phyloP scores from a whole-genome alignment of 2,888 invertebrate genomes.

The Pedicia rivosa region DNA sequence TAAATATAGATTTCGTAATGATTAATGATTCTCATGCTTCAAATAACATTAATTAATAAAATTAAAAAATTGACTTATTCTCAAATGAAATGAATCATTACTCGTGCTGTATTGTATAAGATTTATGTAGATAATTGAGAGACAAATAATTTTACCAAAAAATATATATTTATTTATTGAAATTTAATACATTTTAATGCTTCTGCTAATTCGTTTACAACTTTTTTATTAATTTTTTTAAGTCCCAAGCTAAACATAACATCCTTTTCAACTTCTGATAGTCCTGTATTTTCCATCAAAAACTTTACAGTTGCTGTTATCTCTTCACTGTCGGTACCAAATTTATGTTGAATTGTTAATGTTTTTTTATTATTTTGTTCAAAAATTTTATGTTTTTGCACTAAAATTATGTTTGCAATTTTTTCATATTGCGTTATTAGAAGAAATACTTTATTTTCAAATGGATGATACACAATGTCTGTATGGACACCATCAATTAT shows the following conservation, averaged over 20 bases:
- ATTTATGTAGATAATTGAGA: too few relatives aligned
- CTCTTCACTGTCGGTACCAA: background rate
- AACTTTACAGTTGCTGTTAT: background rate
- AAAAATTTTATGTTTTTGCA: background rate
- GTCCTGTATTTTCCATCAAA: background rate
- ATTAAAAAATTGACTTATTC: too few relatives aligned
- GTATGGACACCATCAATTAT: background rate
- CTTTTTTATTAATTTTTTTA: conserved; percentile 2
- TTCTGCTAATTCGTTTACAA: background rate
- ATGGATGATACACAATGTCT: background rate
- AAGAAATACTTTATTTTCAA: conserved; percentile 1
- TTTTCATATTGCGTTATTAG: conserved; percentile 4
- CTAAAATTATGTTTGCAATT: background rate
- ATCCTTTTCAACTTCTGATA: background rate
- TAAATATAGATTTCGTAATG: too few relatives aligned
- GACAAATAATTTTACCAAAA: too few relatives aligned
- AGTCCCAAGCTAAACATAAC: background rate
- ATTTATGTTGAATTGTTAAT: too few relatives aligned
- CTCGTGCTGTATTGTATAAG: too few relatives aligned
- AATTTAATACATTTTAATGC: too few relatives aligned
- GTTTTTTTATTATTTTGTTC: too few relatives aligned
- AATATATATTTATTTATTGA: too few relatives aligned
- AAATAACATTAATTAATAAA: too few relatives aligned
- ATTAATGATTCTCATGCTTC: too few relatives aligned
- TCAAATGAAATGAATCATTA: too few relatives aligned